Percentiles rank a stretch among this genome's conserved stretches.
Conservation (phyloP, 2,797 vertebrate species). For the Mus spretus region DNA sequence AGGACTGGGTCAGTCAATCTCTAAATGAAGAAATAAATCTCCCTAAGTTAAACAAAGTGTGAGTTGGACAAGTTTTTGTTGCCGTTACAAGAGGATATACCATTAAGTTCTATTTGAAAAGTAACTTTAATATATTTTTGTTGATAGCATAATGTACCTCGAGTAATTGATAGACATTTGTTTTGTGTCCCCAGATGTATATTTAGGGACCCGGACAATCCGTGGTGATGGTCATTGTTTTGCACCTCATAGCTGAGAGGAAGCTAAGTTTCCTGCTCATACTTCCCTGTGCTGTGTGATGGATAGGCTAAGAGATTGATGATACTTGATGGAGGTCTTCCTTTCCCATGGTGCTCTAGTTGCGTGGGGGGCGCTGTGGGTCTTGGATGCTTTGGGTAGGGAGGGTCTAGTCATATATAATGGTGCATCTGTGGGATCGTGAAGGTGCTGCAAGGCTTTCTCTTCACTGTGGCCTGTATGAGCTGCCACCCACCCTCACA, state of each 20-base stretch:
- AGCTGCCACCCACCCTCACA: neutral
- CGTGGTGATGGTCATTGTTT: neutral
- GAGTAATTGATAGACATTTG: neutral
- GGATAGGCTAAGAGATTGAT: neutral
- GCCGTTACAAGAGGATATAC: neutral
- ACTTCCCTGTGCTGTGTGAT: neutral
- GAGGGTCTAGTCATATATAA: neutral
- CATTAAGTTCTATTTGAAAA: neutral
- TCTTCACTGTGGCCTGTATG: neutral
- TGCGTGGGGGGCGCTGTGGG: neutral
- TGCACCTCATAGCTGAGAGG: neutral
- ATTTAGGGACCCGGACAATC: neutral
- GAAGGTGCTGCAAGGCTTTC: neutral
- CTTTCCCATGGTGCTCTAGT: neutral
- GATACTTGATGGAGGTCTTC: neutral
- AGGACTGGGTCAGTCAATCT: neutral
- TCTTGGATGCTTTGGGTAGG: neutral
- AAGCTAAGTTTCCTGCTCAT: neutral
- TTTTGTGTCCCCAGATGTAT: neutral
- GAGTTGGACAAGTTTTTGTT: neutral
- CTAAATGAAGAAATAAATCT: slow-evolving; percentile 12
- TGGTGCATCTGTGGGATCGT: neutral
- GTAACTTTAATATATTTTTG: neutral
- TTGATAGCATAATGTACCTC: neutral
- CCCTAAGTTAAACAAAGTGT: neutral